Evolutionary conservation across 2,797 vertebrate genomes (phyloP).

Genomic region (Smutsia temminckii): DNA sequence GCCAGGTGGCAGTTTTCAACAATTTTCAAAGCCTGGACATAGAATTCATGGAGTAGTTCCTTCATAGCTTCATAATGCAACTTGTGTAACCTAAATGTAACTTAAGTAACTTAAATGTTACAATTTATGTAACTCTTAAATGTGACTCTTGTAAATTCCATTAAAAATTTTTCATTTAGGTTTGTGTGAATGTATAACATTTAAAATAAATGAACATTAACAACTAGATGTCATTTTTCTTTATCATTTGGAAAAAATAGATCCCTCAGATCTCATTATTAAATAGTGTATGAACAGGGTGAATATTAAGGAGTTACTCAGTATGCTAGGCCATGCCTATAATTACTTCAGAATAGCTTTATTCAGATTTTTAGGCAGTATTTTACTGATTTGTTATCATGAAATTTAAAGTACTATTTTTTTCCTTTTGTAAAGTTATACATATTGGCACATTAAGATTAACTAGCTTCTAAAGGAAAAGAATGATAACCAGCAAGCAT

Average conservation of each 20-base stretch:
- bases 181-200: background rate
- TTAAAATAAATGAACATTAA: constrained; percentile 33
- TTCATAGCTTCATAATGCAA: background rate
- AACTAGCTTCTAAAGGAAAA: constrained; percentile 67
- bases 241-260: constrained; percentile 60
- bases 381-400: constrained; percentile 77
- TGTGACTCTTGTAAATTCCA: background rate
- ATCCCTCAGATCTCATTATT: constrained; percentile 52
- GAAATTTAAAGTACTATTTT: constrained; percentile 72
- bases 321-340: constrained; percentile 60
- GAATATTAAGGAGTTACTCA: constrained; percentile 72
- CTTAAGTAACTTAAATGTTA: background rate
- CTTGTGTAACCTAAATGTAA: background rate
- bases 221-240: constrained; percentile 44
- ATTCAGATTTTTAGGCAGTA: constrained; percentile 72
- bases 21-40: background rate
- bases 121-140: background rate
- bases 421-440: constrained; percentile 62
- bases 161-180: constrained; percentile 43
- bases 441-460: constrained; percentile 62
- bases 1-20: constrained; percentile 20
- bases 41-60: background rate
- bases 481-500: constrained; percentile 73
- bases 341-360: constrained; percentile 76
- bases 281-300: constrained; percentile 40